A percentile compares a stretch with the other conserved stretches of the same genome.
Evolutionary conservation across 2,797 vertebrate genomes (phyloP).

Genomic region (Microhierax caerulescens): DNA sequence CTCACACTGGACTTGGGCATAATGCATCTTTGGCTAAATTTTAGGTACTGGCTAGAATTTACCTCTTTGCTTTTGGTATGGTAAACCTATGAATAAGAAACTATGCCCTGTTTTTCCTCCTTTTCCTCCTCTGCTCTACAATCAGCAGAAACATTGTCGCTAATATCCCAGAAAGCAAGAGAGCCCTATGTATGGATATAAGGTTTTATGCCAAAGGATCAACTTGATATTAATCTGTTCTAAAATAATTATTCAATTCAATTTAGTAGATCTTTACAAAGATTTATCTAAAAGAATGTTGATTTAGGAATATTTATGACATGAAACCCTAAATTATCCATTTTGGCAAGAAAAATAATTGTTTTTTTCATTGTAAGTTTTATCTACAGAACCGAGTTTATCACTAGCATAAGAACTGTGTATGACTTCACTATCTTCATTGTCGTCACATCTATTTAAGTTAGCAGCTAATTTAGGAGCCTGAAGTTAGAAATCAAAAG

Average conservation of each 20-base stretch:
- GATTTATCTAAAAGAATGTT: neutral
- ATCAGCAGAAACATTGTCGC: neutral
- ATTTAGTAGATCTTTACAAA: neutral
- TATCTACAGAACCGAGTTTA: neutral
- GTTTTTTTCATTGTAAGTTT: neutral
- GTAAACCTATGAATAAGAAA: neutral
- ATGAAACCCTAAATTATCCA: neutral
- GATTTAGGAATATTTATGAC: neutral
- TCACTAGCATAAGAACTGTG: neutral
- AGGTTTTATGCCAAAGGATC: neutral
- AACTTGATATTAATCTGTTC: neutral
- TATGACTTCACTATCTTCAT: neutral
- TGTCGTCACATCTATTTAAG: neutral
- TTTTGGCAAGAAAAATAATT: neutral
- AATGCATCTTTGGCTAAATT: neutral
- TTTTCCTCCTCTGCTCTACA: neutral
- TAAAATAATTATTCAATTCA: neutral
- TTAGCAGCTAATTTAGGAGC: neutral
- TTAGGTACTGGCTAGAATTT: neutral
- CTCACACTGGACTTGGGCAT: neutral
- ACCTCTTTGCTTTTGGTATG: neutral
- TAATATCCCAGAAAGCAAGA: neutral
- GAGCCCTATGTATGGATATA: rapidly evolving
- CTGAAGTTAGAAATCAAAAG: neutral
- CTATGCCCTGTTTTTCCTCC: neutral